Percentiles rank a stretch among this genome's conserved stretches.
Conservation (phyloP, 2,797 vertebrate species). For the Hydrocynus forskahlii region DNA sequence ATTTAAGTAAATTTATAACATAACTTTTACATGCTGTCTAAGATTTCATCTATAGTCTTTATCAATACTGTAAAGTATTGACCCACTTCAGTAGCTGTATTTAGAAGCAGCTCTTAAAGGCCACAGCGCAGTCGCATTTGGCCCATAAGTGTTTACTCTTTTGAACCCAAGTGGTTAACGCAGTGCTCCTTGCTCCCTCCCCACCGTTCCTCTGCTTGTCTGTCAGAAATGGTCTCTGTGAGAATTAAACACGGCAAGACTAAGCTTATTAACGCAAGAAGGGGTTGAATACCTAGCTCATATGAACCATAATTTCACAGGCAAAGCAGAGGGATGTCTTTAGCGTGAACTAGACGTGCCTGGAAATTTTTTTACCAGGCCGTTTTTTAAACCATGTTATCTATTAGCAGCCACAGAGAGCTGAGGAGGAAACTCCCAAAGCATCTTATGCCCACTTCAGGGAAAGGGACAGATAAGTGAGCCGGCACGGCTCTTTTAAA, state of each 20-base stretch:
- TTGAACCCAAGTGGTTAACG: constrained; percentile 11
- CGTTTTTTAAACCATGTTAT: constrained; percentile 62
- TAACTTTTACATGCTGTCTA: not conserved
- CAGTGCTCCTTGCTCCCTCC: constrained; percentile 1
- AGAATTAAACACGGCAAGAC: constrained; percentile 61
- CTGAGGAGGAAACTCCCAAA: constrained; percentile 56
- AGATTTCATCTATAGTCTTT: not conserved
- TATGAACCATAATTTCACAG: constrained; percentile 66
- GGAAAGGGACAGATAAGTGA: constrained; percentile 56
- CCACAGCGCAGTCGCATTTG: not conserved
- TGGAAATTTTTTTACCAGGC: constrained; percentile 62
- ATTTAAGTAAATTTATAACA: not conserved
- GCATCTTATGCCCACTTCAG: constrained; percentile 45
- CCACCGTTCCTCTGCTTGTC: constrained; percentile 47
- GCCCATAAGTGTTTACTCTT: constrained; percentile 9
- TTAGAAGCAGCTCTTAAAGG: not conserved
- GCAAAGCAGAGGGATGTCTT: constrained; percentile 61
- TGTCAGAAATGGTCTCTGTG: constrained; percentile 60
- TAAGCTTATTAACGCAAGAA: constrained; percentile 71
- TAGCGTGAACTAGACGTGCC: constrained; percentile 61
- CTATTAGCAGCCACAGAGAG: constrained; percentile 56
- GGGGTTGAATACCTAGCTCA: constrained; percentile 73
- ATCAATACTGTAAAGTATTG: not conserved
- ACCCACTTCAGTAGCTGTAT: not conserved
- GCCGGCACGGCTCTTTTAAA: constrained; percentile 46